phyloP scores from a whole-genome alignment of 1,140 invertebrate genomes.

The Pogonognathellus flavescens region DNA sequence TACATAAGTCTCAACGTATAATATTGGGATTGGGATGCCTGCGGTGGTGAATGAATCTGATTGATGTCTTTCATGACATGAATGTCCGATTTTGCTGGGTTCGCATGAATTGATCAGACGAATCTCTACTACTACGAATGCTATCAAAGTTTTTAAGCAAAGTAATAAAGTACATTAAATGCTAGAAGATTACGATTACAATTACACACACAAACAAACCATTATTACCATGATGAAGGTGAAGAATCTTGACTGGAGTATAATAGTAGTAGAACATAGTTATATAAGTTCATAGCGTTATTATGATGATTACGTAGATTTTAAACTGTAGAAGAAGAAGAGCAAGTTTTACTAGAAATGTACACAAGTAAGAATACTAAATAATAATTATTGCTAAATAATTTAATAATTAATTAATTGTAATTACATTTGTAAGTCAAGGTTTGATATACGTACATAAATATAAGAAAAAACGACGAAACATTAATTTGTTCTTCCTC shows the following conservation, averaged over 20 bases:
- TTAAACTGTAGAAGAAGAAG: too few species aligned
- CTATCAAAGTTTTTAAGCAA: too few species aligned
- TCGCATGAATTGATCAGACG: too few species aligned
- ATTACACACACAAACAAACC: conserved; percentile 15
- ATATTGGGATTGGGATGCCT: conserved; percentile 4
- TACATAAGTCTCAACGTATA: background rate
- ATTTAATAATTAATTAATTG: background rate
- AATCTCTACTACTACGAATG: too few species aligned
- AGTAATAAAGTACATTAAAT: conserved; percentile 17
- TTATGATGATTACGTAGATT: too few species aligned
- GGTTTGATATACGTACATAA: conserved; percentile 3
- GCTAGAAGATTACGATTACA: background rate
- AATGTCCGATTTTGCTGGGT: background rate
- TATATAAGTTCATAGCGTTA: background rate
- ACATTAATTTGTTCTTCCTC: conserved; percentile 12
- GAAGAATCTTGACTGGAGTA: conserved; percentile 38
- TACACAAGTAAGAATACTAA: background rate
- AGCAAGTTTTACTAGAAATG: too few species aligned
- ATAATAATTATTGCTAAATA: too few species aligned
- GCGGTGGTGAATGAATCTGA: conserved; percentile 3
- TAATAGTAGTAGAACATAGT: conserved; percentile 2
- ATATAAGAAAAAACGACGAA: background rate
- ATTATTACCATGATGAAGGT: conserved; percentile 16
- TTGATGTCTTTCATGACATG: conserved; percentile 43
- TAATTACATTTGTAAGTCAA: background rate